Base-by-base conservation (phyloP, 64 coral and sea anemone genomes). In the Exaiptasia diaphana region DNA sequence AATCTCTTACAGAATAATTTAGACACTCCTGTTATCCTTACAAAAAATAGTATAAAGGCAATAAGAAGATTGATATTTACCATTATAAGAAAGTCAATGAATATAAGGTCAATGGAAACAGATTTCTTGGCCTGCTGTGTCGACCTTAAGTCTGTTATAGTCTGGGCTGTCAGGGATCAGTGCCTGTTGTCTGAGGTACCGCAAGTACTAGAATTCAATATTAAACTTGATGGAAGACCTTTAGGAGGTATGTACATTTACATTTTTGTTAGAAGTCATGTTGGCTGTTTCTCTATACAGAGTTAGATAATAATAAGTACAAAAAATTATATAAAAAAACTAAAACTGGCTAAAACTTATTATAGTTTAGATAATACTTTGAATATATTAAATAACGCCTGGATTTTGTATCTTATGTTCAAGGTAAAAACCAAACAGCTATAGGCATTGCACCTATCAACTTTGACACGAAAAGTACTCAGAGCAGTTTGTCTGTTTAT, bases 121-220 rank as follows among this genome's bases (percentile, higher is more conserved):
- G 52, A 53, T 44, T 75, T 85, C 57, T 53, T 71, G 49, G 69
- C 82, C 32, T 85, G 21, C 75, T 68, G 52, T 37, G 82, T 85
- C 68, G 82, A 85, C 60, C 53, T 85, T 35, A 40, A 41, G 38
- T 85, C 71, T 55, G 64, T 87, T 33, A 42, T 87, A 26, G 73
- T 38, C 3, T 87, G 85, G 73, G 85, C 75, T 29, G 78, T 87
- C 28, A 78, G 84, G 38, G 85, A 87, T 38, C 74, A 78, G 28
- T 26, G 48, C 28, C 74, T 78, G 17, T 67, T 30, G 42, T 34
- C 83, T 48, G 20, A 48, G 7, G 45, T 71, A 52, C 67, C 38
- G 26, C 46, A 63, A 41, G 45, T 34, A 23, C 44, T 86, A 59
- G 71, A 86, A 39, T 86, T 86, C 22, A 86, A 75, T 37, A 75